phyloP scores from a whole-genome alignment of 1,140 invertebrate genomes.

The Zaprionus capensis region DNA sequence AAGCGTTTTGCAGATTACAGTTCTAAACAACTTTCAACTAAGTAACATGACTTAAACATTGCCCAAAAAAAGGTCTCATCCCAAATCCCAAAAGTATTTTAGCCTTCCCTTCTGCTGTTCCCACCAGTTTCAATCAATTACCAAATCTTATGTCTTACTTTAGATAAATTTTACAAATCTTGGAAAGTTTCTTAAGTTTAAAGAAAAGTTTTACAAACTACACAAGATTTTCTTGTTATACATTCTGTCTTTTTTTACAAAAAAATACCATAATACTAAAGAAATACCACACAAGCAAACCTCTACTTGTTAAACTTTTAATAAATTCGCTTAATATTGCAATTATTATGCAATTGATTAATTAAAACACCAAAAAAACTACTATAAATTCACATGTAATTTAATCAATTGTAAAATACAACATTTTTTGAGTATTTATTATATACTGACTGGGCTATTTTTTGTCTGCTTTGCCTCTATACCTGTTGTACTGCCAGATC shows the following conservation, averaged over 20 bases:
- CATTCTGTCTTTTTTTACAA: not conserved
- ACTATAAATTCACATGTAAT: not conserved
- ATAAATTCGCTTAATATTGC: not conserved
- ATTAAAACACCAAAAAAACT: not conserved
- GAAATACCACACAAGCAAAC: not conserved
- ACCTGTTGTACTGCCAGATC: not conserved
- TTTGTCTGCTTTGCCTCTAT: not conserved
- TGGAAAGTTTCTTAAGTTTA: not conserved
- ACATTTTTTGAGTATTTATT: not conserved
- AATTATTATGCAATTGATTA: not conserved
- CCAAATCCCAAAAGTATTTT: not conserved
- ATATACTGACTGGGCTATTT: not conserved
- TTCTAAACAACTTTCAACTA: not conserved
- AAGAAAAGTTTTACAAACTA: not conserved
- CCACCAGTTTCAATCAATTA: not conserved
- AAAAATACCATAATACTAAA: not conserved
- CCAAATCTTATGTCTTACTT: constrained; percentile 2
- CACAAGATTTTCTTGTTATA: not conserved
- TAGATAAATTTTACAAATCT: not conserved
- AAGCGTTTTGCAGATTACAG: not conserved
- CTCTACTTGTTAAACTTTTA: not conserved
- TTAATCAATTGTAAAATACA: not conserved
- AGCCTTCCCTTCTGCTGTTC: not conserved
- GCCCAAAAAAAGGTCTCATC: not conserved
- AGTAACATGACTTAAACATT: not conserved